Evolutionary conservation across 2,113 vertebrate genomes (phyloP), one percentile per base, ranked within the genome.

Genomic region (Hassar affinis): DNA sequence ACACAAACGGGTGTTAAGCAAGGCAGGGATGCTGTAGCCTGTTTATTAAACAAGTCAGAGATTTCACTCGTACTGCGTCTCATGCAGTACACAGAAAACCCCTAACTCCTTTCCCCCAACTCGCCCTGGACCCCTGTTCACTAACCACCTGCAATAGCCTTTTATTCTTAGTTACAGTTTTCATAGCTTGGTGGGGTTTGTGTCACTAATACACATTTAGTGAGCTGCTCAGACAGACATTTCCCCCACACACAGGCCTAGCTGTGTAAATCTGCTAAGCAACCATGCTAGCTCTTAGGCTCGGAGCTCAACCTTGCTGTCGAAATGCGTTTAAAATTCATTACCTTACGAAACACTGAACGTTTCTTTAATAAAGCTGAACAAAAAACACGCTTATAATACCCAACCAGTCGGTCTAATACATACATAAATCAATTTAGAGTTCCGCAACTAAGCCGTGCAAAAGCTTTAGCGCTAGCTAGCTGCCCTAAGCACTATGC

Each of bases 401-500:
- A n/a, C 12, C 9, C 1, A 59, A 7, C 25, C 33, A n/a, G 9
- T 12, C 22, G 35, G n/a, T 18, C 15, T 1, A n/a, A 42, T 59
- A 57, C 25, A 61, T 18, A 45, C 35, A 11, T 22, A 52, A n/a
- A n/a, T n/a, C n/a, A n/a, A n/a, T 52, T 51, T 33, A 52, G 6
- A 14, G 42, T 11, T 49, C 42, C 1, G 10, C 2, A 74, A n/a
- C 27, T 51, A 25, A 4, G 45, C 42, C 4, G 42, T 17, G 6
- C 1, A 49, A 4, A 15, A 5, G 12, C 4, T 72, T n/a, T 30
- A 74, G 59, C 12, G 30, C 33, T 38, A 80, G 77, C 85, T 4
- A 20, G 56, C 66, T 74, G 83, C 35, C 42, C 61, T 17, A 71
- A 79, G 85, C 64, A 78, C 25, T 61, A 79, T n/a, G 76, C 17